phyloP scores from a whole-genome alignment of 2,888 invertebrate genomes.

The Embidobia sp. region DNA sequence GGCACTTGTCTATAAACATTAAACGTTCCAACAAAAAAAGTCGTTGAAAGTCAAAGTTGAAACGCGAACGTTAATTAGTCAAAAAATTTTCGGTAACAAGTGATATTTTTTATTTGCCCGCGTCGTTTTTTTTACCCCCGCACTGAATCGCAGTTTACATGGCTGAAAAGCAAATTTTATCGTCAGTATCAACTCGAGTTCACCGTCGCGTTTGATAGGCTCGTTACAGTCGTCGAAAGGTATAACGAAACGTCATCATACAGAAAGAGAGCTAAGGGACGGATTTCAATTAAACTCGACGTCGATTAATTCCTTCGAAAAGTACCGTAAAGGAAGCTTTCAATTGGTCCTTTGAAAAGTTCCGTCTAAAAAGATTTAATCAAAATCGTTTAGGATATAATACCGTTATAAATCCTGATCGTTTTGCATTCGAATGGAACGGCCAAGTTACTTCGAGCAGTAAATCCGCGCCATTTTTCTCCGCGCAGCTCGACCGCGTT shows the following conservation, averaged over 20 bases:
- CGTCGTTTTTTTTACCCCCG: conserved; percentile 10
- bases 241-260: conserved; percentile 27
- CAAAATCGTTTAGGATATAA: conserved; percentile 53
- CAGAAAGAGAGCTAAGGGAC: conserved; percentile 47
- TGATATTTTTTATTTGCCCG: conserved; percentile 15
- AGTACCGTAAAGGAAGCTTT: conserved; percentile 56
- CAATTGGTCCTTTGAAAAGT: conserved; percentile 61
- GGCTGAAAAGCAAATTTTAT: conserved; percentile 45
- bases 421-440: conserved; percentile 44
- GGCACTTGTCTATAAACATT: conserved; percentile 46
- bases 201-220: too few species aligned
- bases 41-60: conserved; percentile 23
- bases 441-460: conserved; percentile 26
- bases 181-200: conserved; percentile 47
- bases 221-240: conserved; percentile 57
- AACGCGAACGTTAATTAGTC: conserved; percentile 48
- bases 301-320: conserved; percentile 52
- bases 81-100: conserved; percentile 43
- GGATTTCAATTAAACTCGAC: conserved; percentile 60
- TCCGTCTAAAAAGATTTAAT: conserved; percentile 60
- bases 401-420: conserved; percentile 54
- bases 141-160: conserved; percentile 25
- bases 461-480: conserved; percentile 27
- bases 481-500: not conserved
- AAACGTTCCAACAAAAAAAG: conserved; percentile 20